Evolutionary conservation across 64 coral and sea anemone genomes (phyloP).

Genomic region (Orbicella faveolata): DNA sequence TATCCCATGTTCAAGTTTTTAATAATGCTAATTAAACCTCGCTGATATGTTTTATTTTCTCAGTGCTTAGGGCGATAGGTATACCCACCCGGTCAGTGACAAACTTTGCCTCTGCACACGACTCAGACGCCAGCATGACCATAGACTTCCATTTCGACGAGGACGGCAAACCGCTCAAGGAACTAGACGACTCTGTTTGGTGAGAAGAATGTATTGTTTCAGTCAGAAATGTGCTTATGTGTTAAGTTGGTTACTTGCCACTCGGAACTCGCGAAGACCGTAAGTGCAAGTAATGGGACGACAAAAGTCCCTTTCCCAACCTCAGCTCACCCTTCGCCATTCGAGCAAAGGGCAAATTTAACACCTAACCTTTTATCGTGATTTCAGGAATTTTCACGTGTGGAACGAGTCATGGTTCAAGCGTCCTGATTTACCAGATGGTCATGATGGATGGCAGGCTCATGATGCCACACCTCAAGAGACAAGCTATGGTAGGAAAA

Average conservation of each 20-base stretch:
- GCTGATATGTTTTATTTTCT: neutral
- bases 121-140: conserved; percentile 71
- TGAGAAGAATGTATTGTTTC: neutral
- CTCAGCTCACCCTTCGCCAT: too few species aligned
- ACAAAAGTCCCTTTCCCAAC: too few species aligned
- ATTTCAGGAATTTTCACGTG: conserved; percentile 87
- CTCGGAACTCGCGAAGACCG: too few species aligned
- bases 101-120: conserved; percentile 81
- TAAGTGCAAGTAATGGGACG: too few species aligned
- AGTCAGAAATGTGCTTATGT: too few species aligned
- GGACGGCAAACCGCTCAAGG: conserved; percentile 50
- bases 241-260: too few species aligned
- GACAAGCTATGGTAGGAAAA: conserved; percentile 66
- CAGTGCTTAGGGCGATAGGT: conserved; percentile 57
- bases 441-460: conserved; percentile 90
- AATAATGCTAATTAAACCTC: neutral
- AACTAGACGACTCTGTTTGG: conserved; percentile 67
- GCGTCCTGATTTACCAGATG: conserved; percentile 73
- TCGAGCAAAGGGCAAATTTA: neutral
- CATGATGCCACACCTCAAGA: conserved; percentile 92
- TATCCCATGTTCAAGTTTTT: neutral
- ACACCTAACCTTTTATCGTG: neutral
- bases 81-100: conserved; percentile 71
- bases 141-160: conserved; percentile 73
- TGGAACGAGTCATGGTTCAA: conserved; percentile 90